Conservation (phyloP, 2,797 vertebrate species). For the Sarcophilus harrisii region DNA sequence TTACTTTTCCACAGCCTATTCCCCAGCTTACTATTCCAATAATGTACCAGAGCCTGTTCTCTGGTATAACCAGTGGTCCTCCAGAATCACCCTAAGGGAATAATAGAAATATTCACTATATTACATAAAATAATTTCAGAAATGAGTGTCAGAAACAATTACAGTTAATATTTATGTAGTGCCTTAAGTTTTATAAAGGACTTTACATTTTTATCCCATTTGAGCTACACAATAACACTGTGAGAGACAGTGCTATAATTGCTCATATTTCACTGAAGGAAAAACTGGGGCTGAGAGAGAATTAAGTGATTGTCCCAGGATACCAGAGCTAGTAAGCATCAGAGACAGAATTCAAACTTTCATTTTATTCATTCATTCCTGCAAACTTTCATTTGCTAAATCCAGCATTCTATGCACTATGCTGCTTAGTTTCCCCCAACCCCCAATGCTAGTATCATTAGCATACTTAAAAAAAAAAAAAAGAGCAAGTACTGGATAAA, state of each 20-base stretch:
- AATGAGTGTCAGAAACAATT: neutral
- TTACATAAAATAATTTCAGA: conserved; percentile 9
- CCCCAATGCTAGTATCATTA: neutral
- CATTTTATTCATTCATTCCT: neutral
- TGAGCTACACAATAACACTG: neutral
- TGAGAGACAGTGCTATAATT: neutral
- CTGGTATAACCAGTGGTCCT: conserved; percentile 84
- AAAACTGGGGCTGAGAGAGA: neutral
- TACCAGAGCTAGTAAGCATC: neutral
- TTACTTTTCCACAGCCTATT: conserved; percentile 86
- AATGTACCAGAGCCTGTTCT: conserved; percentile 85
- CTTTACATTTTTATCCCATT: neutral
- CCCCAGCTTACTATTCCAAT: conserved; percentile 88
- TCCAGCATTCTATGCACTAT: neutral
- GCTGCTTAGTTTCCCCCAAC: neutral
- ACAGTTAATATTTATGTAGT: neutral
- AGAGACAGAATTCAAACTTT: neutral
- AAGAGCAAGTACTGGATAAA: conserved; percentile 8
- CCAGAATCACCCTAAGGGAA: conserved; percentile 85
- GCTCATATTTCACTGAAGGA: neutral
- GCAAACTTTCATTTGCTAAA: neutral
- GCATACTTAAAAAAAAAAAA: neutral
- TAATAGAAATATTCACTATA: conserved; percentile 15
- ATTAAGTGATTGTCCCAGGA: neutral
- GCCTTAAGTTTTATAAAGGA: neutral